A percentile compares a stretch with the other conserved stretches of the same genome.
Conservation (phyloP, 2,113 vertebrate genomes). For the Ptyas mucosa region DNA sequence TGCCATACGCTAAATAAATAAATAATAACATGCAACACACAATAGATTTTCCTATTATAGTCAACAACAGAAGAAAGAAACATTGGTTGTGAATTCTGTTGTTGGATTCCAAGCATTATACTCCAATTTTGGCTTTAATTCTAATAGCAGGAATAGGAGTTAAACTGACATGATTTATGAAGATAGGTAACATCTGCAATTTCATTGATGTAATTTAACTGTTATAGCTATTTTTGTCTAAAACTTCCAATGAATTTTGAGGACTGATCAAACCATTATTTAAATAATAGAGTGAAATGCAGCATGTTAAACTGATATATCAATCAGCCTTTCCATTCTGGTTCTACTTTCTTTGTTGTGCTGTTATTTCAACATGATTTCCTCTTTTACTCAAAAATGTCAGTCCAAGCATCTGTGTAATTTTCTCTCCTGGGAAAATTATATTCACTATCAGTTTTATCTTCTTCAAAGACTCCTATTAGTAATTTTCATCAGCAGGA, state of each 20-base stretch:
- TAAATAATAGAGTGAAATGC: constrained; percentile 10
- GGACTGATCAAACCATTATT: neutral
- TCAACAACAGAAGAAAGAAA: neutral
- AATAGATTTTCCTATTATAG: neutral
- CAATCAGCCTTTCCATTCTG: neutral
- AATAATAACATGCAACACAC: neutral
- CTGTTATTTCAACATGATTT: neutral
- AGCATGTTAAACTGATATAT: neutral
- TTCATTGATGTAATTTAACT: neutral
- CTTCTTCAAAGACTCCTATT: neutral
- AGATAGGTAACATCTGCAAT: neutral
- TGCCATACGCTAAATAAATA: too few relatives aligned
- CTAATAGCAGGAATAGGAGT: neutral
- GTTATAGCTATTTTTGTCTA: neutral
- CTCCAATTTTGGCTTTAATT: neutral
- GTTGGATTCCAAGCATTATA: neutral
- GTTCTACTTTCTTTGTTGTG: neutral
- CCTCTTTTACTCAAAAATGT: neutral
- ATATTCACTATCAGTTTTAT: neutral
- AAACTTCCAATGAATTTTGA: neutral
- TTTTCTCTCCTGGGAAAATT: neutral
- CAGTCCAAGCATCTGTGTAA: neutral
- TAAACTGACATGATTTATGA: neutral
- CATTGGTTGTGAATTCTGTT: neutral
- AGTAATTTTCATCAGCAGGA: neutral